Percentiles rank a stretch among this genome's conserved stretches.
These are phyloP conservation scores for Lasioglossum villosulum DNA, from an alignment of 2,888 invertebrate species.

Conservation along the genomic window DNA sequence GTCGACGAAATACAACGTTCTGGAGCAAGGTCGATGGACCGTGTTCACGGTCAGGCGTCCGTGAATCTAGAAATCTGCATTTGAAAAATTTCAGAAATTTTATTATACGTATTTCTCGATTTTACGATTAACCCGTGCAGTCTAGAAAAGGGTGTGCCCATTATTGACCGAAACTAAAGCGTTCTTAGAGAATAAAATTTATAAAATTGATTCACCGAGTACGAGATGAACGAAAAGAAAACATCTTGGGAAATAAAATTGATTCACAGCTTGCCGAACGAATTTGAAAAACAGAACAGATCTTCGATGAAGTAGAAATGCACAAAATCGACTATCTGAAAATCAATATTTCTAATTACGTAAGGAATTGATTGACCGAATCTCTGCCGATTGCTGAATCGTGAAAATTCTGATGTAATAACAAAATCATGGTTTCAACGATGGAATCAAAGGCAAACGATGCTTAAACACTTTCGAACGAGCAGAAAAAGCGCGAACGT, in stretches of 20 bases:
- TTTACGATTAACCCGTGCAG: background rate
- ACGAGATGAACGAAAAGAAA: background rate
- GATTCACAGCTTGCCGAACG: background rate
- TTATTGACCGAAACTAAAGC: background rate
- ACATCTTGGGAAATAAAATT: background rate
- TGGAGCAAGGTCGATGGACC: conserved; percentile 79
- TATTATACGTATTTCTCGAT: background rate
- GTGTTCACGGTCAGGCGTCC: conserved; percentile 55
- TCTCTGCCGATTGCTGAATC: background rate
- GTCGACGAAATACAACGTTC: conserved; percentile 66
- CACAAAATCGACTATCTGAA: background rate
- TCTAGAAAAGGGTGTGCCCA: background rate
- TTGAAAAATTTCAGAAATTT: background rate
- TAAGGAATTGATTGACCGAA: background rate
- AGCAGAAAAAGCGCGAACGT: background rate
- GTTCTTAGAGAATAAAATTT: background rate
- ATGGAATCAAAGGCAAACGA: background rate
- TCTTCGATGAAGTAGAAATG: background rate
- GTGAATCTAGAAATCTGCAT: background rate
- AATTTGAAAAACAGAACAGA: background rate
- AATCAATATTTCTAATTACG: background rate
- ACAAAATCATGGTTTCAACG: background rate
- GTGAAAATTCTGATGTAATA: background rate
- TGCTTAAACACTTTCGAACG: background rate
- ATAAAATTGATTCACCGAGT: background rate